A percentile compares a stretch with the other conserved stretches of the same genome.
Evolutionary conservation across 2,888 invertebrate species (phyloP).

Genomic region (Drosophila barbarae): DNA sequence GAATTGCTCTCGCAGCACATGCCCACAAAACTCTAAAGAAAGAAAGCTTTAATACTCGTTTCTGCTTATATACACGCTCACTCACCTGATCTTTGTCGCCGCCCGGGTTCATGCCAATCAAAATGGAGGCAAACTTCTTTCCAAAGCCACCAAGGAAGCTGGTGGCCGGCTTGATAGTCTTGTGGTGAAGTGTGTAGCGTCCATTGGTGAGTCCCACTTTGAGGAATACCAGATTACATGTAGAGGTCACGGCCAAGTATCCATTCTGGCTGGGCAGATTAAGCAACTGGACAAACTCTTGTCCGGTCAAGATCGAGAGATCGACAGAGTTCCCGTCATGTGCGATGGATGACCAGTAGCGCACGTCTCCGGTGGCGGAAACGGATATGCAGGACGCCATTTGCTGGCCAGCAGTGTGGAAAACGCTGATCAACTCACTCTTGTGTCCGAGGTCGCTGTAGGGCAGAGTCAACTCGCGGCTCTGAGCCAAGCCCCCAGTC

Average conservation of each 20-base stretch:
- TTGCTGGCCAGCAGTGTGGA: slow-evolving; percentile 82
- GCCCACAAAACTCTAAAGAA: slow-evolving; percentile 83
- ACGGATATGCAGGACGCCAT: slow-evolving; percentile 93
- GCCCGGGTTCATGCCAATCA: slow-evolving; percentile 78
- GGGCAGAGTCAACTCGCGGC: slow-evolving; percentile 92
- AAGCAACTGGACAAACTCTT: slow-evolving; percentile 89
- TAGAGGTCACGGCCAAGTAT: slow-evolving; percentile 93
- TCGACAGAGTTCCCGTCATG: slow-evolving; percentile 93
- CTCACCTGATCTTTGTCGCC: slow-evolving; percentile 78
- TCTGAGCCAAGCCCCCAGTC: slow-evolving; percentile 81
- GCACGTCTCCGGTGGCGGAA: slow-evolving; percentile 94
- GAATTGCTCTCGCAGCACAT: slow-evolving; percentile 81
- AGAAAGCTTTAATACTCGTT: neutral
- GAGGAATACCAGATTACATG: slow-evolving; percentile 90
- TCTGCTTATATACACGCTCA: too few relatives aligned
- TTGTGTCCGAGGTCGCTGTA: slow-evolving; percentile 95
- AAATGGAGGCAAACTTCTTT: slow-evolving; percentile 81
- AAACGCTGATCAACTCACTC: slow-evolving; percentile 90
- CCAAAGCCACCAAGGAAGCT: slow-evolving; percentile 94
- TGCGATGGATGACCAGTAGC: slow-evolving; percentile 94
- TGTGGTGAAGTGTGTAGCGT: slow-evolving; percentile 85
- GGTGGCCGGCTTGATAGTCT: slow-evolving; percentile 86
- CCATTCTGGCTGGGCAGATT: slow-evolving; percentile 86
- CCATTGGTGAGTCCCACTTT: slow-evolving; percentile 84
- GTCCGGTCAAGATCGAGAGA: slow-evolving; percentile 91